Evolutionary conservation across 1,140 invertebrate genomes (phyloP).

Genomic region (Euborellia annulipes): DNA sequence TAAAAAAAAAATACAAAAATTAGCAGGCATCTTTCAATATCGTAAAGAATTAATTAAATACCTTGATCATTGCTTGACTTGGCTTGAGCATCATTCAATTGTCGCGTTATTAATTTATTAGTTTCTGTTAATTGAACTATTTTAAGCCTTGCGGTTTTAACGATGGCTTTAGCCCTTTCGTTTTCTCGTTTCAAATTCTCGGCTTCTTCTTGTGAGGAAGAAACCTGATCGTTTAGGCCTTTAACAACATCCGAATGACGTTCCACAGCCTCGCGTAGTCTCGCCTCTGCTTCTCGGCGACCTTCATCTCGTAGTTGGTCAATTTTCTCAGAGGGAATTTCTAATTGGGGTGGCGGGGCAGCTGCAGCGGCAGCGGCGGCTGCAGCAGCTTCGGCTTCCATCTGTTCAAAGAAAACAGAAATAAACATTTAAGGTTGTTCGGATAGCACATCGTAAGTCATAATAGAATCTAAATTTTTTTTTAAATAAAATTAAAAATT

Average conservation of each 20-base stretch:
- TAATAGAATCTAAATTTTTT: too few species aligned
- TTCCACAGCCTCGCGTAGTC: slow-evolving; percentile 8
- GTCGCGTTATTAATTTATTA: slow-evolving; percentile 28
- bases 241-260: slow-evolving; percentile 25
- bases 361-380: slow-evolving; percentile 27
- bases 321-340: slow-evolving; percentile 24
- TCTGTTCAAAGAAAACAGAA: background rate
- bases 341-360: slow-evolving; percentile 26
- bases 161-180: slow-evolving; percentile 51
- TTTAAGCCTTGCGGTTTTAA: slow-evolving; percentile 53
- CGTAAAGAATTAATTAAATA: too few species aligned
- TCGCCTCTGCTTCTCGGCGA: slow-evolving; percentile 29
- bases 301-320: slow-evolving; percentile 33
- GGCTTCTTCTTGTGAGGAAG: slow-evolving; percentile 37
- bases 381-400: slow-evolving; percentile 24
- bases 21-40: too few species aligned
- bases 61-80: too few species aligned
- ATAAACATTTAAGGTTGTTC: too few species aligned
- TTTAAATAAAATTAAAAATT: too few species aligned
- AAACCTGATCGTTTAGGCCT: slow-evolving; percentile 39
- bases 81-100: too few species aligned
- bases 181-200: slow-evolving; percentile 53
- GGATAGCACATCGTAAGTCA: too few species aligned
- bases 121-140: slow-evolving; percentile 50
- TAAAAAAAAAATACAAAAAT: too few species aligned